Evolutionary conservation across 2,113 vertebrate genomes (phyloP), one percentile per base, ranked within the genome.

Genomic region (Montifringilla adamsi): DNA sequence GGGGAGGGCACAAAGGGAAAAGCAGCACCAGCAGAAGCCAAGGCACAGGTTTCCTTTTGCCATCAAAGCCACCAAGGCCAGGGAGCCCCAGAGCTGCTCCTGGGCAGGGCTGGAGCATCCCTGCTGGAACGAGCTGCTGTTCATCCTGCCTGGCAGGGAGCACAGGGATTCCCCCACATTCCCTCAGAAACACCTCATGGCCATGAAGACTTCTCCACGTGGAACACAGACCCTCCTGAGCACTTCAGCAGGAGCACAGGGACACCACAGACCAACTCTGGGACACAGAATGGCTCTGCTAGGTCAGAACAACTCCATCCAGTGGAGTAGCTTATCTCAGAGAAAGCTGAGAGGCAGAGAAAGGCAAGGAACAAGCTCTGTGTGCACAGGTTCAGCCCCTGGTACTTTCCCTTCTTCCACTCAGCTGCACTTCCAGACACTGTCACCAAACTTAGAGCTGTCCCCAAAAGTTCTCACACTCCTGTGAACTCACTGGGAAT

Each of bases 101-200:
- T 35, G 56, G 8, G 3, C 15, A 35, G 50, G 16, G 52, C 15
- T 39, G 79, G 50, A 89, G 47, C 47, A 63, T 10, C 80, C 67
- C 21, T 37, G 59, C 44, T 52, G 41, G 9, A 56, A 16, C 0
- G 15, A 82, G 56, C 60, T 64, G 49, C 86, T 62, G 15, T 2
- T 2, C 39, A 41, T 41, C 39, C 39, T 41, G 44, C 8, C 35
- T 18, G 24, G 27, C 7, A 43, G 63, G 21, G 30, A 64, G 13
- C 30, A n/a, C 35, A 64, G 4, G 33, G 41, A 13, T 37, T 5
- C 27, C 47, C 11, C 6, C 30, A 26, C 1, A 1, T 30, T 21
- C 62, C 60, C 58, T 53, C 76, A 59, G 2, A 12, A 86, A 58
- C 2, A 44, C 0, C 0, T 30, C 1, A 4, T 2, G 24, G 30